Conservation (phyloP, 2,797 vertebrate species). For the Crotalus adamanteus region DNA sequence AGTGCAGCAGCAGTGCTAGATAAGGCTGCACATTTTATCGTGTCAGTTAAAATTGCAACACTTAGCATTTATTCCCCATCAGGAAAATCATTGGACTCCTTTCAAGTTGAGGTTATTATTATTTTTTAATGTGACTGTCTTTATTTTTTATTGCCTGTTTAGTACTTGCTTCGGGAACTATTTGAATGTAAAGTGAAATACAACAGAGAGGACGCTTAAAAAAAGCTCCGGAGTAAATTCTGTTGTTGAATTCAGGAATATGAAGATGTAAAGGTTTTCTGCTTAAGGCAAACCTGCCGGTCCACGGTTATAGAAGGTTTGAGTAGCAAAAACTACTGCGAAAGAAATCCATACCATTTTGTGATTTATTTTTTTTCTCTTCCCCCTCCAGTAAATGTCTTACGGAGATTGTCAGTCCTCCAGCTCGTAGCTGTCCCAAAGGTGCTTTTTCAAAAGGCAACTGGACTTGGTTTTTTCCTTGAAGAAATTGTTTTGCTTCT, state of each 20-base stretch:
- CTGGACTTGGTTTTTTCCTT: not conserved
- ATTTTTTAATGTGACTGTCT: not conserved
- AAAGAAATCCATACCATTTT: not conserved
- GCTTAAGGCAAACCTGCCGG: slow-evolving; percentile 21
- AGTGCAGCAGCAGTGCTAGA: not conserved
- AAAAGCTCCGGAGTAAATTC: slow-evolving; percentile 8
- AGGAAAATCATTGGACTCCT: slow-evolving; percentile 49
- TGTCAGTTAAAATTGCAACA: not conserved
- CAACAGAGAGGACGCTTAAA: slow-evolving; percentile 37
- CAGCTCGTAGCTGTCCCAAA: not conserved
- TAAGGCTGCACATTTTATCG: too few relatives aligned
- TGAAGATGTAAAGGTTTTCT: slow-evolving; percentile 47
- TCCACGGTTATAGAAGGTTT: not conserved
- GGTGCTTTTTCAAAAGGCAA: not conserved
- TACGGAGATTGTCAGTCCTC: not conserved
- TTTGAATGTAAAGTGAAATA: slow-evolving; percentile 56
- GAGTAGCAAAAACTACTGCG: slow-evolving; percentile 1
- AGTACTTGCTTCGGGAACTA: slow-evolving; percentile 44
- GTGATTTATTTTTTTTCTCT: too few relatives aligned
- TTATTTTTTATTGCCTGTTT: slow-evolving; percentile 44
- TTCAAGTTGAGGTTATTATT: not conserved
- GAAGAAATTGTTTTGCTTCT: not conserved
- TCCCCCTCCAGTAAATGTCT: not conserved
- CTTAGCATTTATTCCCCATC: not conserved
- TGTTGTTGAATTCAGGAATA: slow-evolving; percentile 35